Percentiles rank a stretch among this genome's conserved stretches.
Conservation (phyloP, 1,140 invertebrate species). For the Lithobius niger region DNA sequence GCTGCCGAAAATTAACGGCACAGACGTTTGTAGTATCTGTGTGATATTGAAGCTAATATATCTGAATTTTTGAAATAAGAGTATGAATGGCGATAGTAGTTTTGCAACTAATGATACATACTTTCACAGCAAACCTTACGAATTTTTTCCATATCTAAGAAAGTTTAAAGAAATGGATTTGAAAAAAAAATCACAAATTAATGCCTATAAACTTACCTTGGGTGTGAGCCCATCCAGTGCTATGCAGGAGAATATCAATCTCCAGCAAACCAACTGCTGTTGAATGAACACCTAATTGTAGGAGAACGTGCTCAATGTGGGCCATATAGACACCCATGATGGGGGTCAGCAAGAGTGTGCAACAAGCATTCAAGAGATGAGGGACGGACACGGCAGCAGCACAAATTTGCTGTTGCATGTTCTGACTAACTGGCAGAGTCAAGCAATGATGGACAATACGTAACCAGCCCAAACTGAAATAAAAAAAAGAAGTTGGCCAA, state of each 20-base stretch:
- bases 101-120: too few species aligned
- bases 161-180: too few species aligned
- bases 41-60: too few species aligned
- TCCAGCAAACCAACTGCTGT: conserved; percentile 31
- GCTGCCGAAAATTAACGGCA: too few species aligned
- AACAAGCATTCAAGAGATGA: conserved; percentile 54
- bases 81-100: too few species aligned
- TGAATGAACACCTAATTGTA: conserved; percentile 30
- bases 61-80: too few species aligned
- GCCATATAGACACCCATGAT: conserved; percentile 33
- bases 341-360: conserved; percentile 55
- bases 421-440: conserved; percentile 29
- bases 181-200: too few species aligned
- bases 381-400: conserved; percentile 45
- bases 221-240: background rate
- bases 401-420: conserved; percentile 21
- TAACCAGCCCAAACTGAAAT: conserved; percentile 48
- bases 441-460: conserved; percentile 51
- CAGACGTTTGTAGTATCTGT: too few species aligned
- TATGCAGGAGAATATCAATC: conserved; percentile 29
- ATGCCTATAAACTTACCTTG: conserved; percentile 9
- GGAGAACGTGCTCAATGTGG: conserved; percentile 32
- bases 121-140: too few species aligned
- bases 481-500: too few species aligned
- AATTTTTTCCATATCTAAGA: too few species aligned